Base-by-base conservation (phyloP, 2,113 vertebrate species). In the Hemichromis elongatus region DNA sequence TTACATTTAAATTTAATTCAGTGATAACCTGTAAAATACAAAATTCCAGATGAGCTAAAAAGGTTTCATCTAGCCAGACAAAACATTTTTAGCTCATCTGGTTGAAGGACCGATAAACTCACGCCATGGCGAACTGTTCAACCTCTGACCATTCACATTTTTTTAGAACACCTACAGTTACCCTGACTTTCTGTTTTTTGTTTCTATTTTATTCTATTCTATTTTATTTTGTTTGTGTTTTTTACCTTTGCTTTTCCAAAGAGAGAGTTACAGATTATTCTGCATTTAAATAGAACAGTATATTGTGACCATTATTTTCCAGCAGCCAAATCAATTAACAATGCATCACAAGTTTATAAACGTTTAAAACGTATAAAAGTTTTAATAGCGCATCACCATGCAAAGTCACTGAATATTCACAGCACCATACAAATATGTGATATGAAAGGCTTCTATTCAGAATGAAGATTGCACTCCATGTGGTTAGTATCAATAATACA, bases 381-480 rank as follows among this genome's bases (percentile, higher is more conserved):
- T 68, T 77, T 77, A 80, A 21, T 78, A 57, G 79, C 5, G 10
- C 28, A 30, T 40, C 21, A 54, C 26, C 9, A 54, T 6, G 47
- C 12, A 47, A 79, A 77, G 30, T 79, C 50, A 52, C 30, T 40
- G 66, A 84, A 59, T 66, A 35, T 75, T 40, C 21, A 42, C 63
- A 73, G 53, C 19, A 57, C 10, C 42, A 30, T 45, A 57, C 52
- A 82, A 73, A 77, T 37, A 2, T 9, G n/a, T 47, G 24, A 47
- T 52, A 50, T 37, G 54, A 50, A 47, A 57, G 28, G 68, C 52
- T 77, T 19, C 30, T 68, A 35, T 78, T 73, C 16, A 83, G 40
- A 78, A 37, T 24, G 8, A 83, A 53, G 56, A 30, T 50, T 86
- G 50, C 52, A 47, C 26, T 77, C 55, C 42, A 12, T 73, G 35